Evolutionary conservation across 1,140 invertebrate genomes (phyloP), one percentile per base, ranked within the genome.

Genomic region (Cydia splendana): DNA sequence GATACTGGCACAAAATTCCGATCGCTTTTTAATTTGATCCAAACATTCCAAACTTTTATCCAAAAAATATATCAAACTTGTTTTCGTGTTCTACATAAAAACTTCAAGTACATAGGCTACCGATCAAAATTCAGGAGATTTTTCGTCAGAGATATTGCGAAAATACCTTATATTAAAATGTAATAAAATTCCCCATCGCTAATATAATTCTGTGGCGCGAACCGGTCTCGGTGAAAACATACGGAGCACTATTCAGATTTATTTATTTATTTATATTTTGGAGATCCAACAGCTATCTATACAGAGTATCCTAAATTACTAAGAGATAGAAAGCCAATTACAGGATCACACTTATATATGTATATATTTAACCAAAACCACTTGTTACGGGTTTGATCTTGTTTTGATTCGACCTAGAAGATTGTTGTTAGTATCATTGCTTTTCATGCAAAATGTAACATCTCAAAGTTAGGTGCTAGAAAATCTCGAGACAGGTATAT

Each of bases 151-250:
- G 84, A 88, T 88, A 88, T 89, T 89, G 82, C 86, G 83, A 67
- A 87, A 87, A 88, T 89, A 90, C 85, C 85, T 91, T 87, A 91
- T 91, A 91, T 91, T 91, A 89, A 91, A 91, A 86, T 89, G 88
- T 89, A 89, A 91, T 91, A 91, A 91, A 91, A 89, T 84, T 87
- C 82, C 81, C 82, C 85, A 84, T 85, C 81, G 86, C 85, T 89
- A 89, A 89, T 89, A 89, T 87, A 88, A 89, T 89, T 88, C 84
- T 82, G 82, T 77, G 84, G 82, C 84, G 78, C 82, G 81, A 81
- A 85, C 85, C 81, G 77, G 74, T 75, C 75, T 42, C 85, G 80
- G 81, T 28, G 77, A 76, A 75, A 77, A 85, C 83, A 83, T 77
- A 75, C 76, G 67, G 4, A 57, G n/a, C 4, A 34, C 4, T 6